Percentiles rank a stretch among this genome's conserved stretches.
These are phyloP conservation scores for Diacarnus erythraeanus DNA, from an alignment of 37 sponge, comb jelly and placozoan genomes.

Conservation along the genomic window DNA sequence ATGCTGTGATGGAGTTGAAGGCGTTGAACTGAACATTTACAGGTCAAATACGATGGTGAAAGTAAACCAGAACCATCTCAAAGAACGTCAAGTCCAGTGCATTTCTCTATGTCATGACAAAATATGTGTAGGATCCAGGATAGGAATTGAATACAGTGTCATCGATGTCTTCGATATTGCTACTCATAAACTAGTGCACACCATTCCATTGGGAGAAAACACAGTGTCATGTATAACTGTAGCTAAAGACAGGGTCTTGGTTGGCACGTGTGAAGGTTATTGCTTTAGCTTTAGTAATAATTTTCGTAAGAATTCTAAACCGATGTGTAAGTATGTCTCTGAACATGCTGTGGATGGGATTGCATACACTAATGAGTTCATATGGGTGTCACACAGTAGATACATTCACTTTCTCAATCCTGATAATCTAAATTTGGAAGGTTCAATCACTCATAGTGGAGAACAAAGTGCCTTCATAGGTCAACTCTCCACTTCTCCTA, in stretches of 20 bases:
- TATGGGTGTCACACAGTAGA: slow-evolving; percentile 62
- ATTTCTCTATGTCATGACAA: slow-evolving; percentile 54
- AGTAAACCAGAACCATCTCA: slow-evolving; percentile 24
- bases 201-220: slow-evolving; percentile 42
- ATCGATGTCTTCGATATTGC: slow-evolving; percentile 53
- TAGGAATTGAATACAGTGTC: slow-evolving; percentile 50
- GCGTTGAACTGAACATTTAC: slow-evolving; percentile 60
- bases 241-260: slow-evolving; percentile 41
- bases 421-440: slow-evolving; percentile 40
- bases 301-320: slow-evolving; percentile 8
- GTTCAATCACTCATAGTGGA: not conserved
- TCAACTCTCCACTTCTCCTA: slow-evolving; percentile 25
- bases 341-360: slow-evolving; percentile 52
- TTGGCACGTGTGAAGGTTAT: slow-evolving; percentile 72
- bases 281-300: slow-evolving; percentile 33
- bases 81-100: slow-evolving; percentile 60
- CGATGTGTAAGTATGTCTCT: slow-evolving; percentile 41
- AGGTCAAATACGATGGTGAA: slow-evolving; percentile 52
- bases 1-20: slow-evolving; percentile 59
- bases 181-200: slow-evolving; percentile 45
- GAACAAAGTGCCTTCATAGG: slow-evolving; percentile 35
- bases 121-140: slow-evolving; percentile 65
- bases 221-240: slow-evolving; percentile 56
- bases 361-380: slow-evolving; percentile 8
- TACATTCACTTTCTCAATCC: slow-evolving; percentile 55